These are phyloP conservation scores for Cydia splendana DNA, from an alignment of 1,140 invertebrate genomes.

Conservation along the genomic window DNA sequence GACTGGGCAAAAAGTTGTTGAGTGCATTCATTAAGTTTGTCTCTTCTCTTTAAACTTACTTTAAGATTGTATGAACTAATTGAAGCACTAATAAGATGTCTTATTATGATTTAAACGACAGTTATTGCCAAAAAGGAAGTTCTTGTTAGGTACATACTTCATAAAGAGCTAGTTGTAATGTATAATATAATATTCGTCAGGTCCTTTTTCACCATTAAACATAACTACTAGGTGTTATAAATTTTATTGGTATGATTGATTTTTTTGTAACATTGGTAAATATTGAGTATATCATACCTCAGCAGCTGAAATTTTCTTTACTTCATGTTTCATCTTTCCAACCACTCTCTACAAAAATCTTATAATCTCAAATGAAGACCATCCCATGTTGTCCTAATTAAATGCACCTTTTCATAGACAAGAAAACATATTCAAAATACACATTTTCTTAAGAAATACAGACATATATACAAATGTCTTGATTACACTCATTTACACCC, in stretches of 20 bases:
- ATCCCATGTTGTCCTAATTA: constrained; percentile 2
- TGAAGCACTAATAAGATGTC: not conserved
- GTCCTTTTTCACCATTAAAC: not conserved
- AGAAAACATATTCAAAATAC: not conserved
- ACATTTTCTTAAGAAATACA: not conserved
- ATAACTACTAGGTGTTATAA: not conserved
- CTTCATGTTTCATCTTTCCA: too few species aligned
- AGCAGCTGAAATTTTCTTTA: too few species aligned
- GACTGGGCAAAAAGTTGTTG: not conserved
- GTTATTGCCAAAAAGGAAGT: too few species aligned
- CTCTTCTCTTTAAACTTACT: not conserved
- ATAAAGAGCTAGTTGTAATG: too few species aligned
- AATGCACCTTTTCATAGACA: not conserved
- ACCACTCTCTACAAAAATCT: not conserved
- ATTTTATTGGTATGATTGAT: not conserved
- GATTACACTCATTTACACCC: constrained; percentile 62
- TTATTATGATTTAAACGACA: not conserved
- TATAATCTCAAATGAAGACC: not conserved
- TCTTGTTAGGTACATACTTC: too few species aligned
- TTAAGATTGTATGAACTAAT: not conserved
- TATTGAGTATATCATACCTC: too few species aligned
- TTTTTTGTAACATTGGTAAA: too few species aligned
- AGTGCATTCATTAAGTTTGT: constrained; percentile 19
- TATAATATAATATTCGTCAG: not conserved
- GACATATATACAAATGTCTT: constrained; percentile 44